Percentiles rank a stretch among this genome's conserved stretches.
These are phyloP conservation scores for Tetragnatha montana DNA, from an alignment of 2,888 invertebrate genomes.

Conservation along the genomic window DNA sequence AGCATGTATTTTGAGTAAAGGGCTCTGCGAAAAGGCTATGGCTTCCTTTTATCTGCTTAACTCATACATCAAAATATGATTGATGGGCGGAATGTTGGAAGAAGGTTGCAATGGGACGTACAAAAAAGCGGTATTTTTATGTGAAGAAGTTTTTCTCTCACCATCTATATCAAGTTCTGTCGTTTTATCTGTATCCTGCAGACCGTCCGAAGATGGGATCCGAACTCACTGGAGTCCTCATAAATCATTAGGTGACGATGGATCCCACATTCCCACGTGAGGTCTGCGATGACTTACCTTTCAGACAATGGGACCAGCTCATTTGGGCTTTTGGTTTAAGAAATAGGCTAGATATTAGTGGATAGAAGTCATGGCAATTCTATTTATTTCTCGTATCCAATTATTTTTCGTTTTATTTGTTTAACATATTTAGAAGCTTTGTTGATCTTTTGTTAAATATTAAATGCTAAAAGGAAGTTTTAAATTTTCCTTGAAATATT, in stretches of 20 bases:
- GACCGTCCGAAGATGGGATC: conserved; percentile 43
- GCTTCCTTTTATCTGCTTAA: conserved; percentile 65
- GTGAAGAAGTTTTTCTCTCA: conserved; percentile 47
- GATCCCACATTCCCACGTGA: conserved; percentile 45
- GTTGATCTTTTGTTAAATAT: too few species aligned
- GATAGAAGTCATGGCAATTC: too few species aligned
- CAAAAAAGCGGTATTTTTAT: conserved; percentile 57
- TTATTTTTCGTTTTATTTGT: too few species aligned
- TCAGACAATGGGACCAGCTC: not conserved
- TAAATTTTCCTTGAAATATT: too few species aligned
- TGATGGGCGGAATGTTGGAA: conserved; percentile 61
- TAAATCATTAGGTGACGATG: conserved; percentile 64
- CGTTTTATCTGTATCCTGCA: conserved; percentile 66
- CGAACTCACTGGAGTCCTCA: conserved; percentile 63
- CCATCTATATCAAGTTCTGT: conserved; percentile 57
- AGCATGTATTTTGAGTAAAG: conserved; percentile 63
- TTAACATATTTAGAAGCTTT: too few species aligned
- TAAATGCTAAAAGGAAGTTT: too few species aligned
- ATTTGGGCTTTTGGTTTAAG: not conserved
- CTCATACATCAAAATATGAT: conserved; percentile 69
- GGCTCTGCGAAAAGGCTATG: conserved; percentile 47
- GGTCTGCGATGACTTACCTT: conserved; percentile 27
- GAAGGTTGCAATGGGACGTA: conserved; percentile 59
- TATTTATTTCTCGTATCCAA: too few species aligned
- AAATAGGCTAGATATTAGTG: not conserved